These are phyloP conservation scores for Osmerus eperlanus DNA, from an alignment of 2,113 vertebrate species.

Conservation along the genomic window DNA sequence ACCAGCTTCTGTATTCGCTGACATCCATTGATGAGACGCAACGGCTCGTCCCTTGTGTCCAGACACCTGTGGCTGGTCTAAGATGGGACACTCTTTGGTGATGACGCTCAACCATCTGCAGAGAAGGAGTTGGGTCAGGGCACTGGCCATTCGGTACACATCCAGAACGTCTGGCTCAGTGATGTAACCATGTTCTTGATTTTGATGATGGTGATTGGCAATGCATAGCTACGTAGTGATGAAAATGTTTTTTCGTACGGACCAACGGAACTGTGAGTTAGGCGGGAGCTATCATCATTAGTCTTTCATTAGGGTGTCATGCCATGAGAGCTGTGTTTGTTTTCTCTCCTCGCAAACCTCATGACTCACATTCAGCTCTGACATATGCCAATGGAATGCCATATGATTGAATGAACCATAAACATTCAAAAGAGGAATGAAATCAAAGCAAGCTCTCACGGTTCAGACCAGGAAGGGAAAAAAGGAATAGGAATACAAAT, in stretches of 20 bases:
- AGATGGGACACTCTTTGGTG: too few relatives aligned
- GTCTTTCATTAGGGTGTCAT: conserved; percentile 16
- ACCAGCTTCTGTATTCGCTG: conserved; percentile 16
- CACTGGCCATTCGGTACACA: not conserved
- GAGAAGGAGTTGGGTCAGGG: too few relatives aligned
- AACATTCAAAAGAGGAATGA: too few relatives aligned
- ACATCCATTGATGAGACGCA: too few relatives aligned
- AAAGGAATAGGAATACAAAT: too few relatives aligned
- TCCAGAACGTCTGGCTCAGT: not conserved
- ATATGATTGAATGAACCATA: not conserved
- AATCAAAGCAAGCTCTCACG: too few relatives aligned
- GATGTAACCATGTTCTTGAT: not conserved
- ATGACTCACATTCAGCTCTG: not conserved
- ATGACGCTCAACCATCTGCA: too few relatives aligned
- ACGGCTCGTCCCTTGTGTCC: too few relatives aligned
- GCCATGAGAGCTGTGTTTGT: not conserved
- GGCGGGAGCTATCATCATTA: conserved; percentile 15
- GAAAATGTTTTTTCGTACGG: conserved; percentile 7
- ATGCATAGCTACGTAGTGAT: conserved; percentile 1
- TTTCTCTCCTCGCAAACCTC: conserved; percentile 5
- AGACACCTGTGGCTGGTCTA: too few relatives aligned
- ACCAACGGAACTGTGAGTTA: not conserved
- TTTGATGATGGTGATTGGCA: not conserved
- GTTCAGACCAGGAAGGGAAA: too few relatives aligned
- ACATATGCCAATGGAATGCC: not conserved